Evolutionary conservation across 2,113 vertebrate species (phyloP).

Genomic region (Axis porcinus): DNA sequence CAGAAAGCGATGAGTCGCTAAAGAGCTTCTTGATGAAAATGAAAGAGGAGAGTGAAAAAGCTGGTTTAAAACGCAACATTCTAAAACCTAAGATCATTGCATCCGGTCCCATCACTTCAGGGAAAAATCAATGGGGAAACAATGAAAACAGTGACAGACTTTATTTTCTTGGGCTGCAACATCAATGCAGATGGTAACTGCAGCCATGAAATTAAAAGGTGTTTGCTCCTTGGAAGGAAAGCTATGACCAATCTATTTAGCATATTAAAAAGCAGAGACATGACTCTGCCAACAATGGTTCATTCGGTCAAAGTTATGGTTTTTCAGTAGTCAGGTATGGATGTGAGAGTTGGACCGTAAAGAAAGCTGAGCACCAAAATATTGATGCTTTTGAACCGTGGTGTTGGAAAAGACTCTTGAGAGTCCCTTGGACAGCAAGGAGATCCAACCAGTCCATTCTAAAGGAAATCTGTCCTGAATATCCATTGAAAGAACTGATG

Average conservation of each 20-base stretch:
- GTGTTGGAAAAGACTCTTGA: not conserved
- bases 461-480: not conserved
- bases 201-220: not conserved
- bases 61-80: not conserved
- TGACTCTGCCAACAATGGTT: not conserved
- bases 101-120: not conserved
- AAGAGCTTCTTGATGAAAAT: not conserved
- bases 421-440: not conserved
- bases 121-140: not conserved
- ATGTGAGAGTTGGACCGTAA: not conserved
- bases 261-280: not conserved
- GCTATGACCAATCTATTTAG: not conserved
- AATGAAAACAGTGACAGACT: not conserved
- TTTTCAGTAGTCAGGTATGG: not conserved
- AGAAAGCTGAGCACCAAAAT: not conserved
- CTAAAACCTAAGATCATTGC: not conserved
- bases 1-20: fast-evolving
- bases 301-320: not conserved
- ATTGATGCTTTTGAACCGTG: not conserved
- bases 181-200: not conserved
- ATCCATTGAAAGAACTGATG: not conserved
- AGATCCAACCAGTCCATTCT: not conserved
- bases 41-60: not conserved
- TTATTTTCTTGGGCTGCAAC: not conserved
- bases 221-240: not conserved